A percentile compares a stretch with the other conserved stretches of the same genome.
Evolutionary conservation across 2,888 invertebrate species (phyloP).

Genomic region (Prosapia bicincta): DNA sequence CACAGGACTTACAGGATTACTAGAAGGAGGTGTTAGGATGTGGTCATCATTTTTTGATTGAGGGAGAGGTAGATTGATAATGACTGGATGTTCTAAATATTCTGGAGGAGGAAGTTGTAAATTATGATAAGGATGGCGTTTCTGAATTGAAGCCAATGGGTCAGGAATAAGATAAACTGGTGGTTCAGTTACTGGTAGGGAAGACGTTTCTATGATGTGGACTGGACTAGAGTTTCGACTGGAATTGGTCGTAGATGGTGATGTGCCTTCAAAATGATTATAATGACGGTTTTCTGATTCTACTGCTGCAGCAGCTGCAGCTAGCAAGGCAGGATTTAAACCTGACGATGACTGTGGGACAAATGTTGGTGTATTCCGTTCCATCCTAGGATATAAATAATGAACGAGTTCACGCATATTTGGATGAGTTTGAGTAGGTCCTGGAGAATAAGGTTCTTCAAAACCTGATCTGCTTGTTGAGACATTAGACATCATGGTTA

Average conservation of each 20-base stretch:
- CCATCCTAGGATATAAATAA: constrained; percentile 45
- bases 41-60: constrained; percentile 40
- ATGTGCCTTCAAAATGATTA: not conserved
- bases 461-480: constrained; percentile 1
- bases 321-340: constrained; percentile 43
- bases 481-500: not conserved
- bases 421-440: constrained; percentile 30
- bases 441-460: not conserved
- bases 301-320: constrained; percentile 45
- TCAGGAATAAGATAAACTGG: constrained; percentile 42
- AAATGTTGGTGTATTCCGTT: constrained; percentile 23
- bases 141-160: constrained; percentile 38
- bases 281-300: constrained; percentile 39
- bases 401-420: constrained; percentile 45
- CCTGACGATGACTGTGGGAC: constrained; percentile 35
- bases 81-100: constrained; percentile 31
- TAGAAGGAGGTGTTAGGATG: constrained; percentile 55
- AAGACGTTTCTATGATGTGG: constrained; percentile 36
- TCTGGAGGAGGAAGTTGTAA: constrained; percentile 35
- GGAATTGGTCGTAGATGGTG: constrained; percentile 27
- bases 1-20: constrained; percentile 54
- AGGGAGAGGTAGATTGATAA: constrained; percentile 25
- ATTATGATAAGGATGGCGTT: constrained; percentile 29
- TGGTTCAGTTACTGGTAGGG: constrained; percentile 38
- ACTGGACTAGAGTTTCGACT: constrained; percentile 31